phyloP scores from a whole-genome alignment of 2,888 invertebrate genomes.

The Caenorhabditis becei region DNA sequence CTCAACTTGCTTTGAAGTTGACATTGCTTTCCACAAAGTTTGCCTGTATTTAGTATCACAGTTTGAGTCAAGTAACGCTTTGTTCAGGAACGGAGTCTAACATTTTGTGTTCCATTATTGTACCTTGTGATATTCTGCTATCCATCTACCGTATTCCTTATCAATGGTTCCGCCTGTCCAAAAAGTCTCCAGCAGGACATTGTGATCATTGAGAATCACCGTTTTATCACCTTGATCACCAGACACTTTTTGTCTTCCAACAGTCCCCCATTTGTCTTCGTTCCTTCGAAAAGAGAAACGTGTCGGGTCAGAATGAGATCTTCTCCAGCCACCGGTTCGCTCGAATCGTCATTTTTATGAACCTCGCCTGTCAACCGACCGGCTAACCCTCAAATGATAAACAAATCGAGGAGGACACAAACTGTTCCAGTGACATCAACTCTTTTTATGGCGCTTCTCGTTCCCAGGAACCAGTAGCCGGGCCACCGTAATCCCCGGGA shows the following conservation, averaged over 20 bases:
- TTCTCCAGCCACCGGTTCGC: not conserved
- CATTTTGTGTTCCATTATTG: too few species aligned
- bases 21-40: too few species aligned
- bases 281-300: not conserved
- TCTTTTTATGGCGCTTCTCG: not conserved
- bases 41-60: too few species aligned
- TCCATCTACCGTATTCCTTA: constrained; percentile 2
- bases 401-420: constrained; percentile 1
- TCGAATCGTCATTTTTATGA: not conserved
- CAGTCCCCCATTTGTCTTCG: not conserved
- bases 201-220: constrained; percentile 16
- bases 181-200: constrained; percentile 2
- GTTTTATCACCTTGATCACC: not conserved
- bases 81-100: too few species aligned
- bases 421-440: constrained; percentile 6
- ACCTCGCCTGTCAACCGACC: not conserved
- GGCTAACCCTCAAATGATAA: not conserved
- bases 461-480: not conserved
- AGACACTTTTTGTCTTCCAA: not conserved
- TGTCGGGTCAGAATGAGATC: not conserved
- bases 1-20: too few species aligned
- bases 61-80: too few species aligned
- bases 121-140: too few species aligned
- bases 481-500: not conserved
- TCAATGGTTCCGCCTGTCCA: not conserved